These are phyloP conservation scores for Scomber scombrus DNA, from an alignment of 2,113 vertebrate genomes.

Conservation along the genomic window DNA sequence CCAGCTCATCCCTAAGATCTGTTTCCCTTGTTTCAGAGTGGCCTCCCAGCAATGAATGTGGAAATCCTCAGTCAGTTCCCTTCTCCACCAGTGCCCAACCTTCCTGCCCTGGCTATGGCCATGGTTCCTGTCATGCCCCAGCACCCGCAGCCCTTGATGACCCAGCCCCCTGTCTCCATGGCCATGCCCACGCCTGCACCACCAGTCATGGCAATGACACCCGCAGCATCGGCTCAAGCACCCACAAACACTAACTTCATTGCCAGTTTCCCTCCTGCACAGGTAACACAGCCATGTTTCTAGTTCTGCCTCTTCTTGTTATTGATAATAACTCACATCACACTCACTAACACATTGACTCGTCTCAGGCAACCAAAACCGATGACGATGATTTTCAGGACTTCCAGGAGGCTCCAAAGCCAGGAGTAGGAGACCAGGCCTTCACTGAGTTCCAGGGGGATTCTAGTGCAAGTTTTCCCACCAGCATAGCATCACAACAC, in stretches of 20 bases:
- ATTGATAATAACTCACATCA: too few relatives aligned
- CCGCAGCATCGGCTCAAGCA: constrained; percentile 61
- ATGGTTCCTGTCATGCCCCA: constrained; percentile 88
- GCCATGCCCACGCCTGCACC: constrained; percentile 85
- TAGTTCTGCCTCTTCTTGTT: neutral
- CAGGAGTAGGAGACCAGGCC: constrained; percentile 89
- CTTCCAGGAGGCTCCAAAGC: constrained; percentile 97
- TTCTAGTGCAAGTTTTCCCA: constrained; percentile 82
- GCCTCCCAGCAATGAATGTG: constrained; percentile 91
- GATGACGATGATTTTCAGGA: constrained; percentile 99
- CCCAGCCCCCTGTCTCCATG: constrained; percentile 84
- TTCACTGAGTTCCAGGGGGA: constrained; percentile 94
- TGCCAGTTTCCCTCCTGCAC: constrained; percentile 83
- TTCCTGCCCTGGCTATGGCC: constrained; percentile 89
- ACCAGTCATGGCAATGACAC: constrained; percentile 70
- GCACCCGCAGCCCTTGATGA: constrained; percentile 86
- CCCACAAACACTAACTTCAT: constrained; percentile 82
- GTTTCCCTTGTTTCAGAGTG: constrained; percentile 85
- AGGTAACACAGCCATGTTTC: constrained; percentile 60
- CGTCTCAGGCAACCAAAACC: constrained; percentile 86
- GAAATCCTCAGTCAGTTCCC: constrained; percentile 95
- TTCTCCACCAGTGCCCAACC: constrained; percentile 92
- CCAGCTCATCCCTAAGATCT: neutral
- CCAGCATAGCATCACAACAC: constrained; percentile 82
- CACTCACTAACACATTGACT: constrained; percentile 5